Evolutionary conservation across 2,888 invertebrate genomes (phyloP).

Genomic region (Mythimna lalbum): DNA sequence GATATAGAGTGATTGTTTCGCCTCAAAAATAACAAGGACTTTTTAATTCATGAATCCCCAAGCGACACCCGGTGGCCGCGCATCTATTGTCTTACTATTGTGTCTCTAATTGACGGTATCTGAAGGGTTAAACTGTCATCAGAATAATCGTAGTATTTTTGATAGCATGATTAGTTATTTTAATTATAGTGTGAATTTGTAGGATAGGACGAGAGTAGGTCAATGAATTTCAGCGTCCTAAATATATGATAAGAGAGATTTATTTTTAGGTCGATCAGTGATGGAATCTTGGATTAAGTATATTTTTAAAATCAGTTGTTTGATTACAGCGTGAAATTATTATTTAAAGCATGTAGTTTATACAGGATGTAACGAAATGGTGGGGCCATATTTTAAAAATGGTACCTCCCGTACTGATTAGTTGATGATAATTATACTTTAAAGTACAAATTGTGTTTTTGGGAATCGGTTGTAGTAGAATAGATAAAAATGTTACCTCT

Average conservation of each 20-base stretch:
- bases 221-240: conserved; percentile 37
- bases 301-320: conserved; percentile 22
- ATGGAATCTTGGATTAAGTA: conserved; percentile 11
- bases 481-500: too few relatives aligned
- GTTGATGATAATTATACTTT: too few relatives aligned
- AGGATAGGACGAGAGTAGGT: conserved; percentile 24
- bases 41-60: too few relatives aligned
- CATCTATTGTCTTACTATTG: too few relatives aligned
- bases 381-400: too few relatives aligned
- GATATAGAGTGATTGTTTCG: conserved; percentile 9
- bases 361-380: too few relatives aligned
- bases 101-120: too few relatives aligned
- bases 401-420: too few relatives aligned
- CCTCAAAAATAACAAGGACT: background rate
- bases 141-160: conserved; percentile 37
- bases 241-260: conserved; percentile 21
- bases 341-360: conserved; percentile 26
- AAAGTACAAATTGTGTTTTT: too few relatives aligned
- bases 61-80: too few relatives aligned
- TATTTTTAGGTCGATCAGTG: conserved; percentile 6
- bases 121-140: conserved; percentile 22
- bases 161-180: conserved; percentile 36
- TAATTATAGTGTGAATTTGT: conserved; percentile 18
- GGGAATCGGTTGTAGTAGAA: too few relatives aligned
- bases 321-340: background rate